Base-by-base conservation (phyloP, 2,888 invertebrate genomes). In the Yponomeuta plumbellus region DNA sequence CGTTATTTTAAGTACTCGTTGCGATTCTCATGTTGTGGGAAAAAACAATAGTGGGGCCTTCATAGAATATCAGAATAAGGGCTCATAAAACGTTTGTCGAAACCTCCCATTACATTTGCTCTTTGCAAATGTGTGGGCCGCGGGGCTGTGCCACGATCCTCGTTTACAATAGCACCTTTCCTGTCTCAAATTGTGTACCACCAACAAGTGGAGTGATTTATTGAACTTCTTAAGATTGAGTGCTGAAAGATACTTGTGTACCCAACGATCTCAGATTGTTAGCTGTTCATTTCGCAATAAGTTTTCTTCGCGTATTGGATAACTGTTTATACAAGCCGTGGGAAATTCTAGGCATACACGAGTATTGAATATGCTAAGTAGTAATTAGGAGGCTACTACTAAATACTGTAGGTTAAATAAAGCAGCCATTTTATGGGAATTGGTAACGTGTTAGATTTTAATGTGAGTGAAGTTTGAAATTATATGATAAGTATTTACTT, bases 31-130 rank as follows among this genome's bases (percentile, higher is more conserved):
- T 17, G 17, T 13, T 52, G 1, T 52, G 44, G 13, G 44, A 17
- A 52, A 17, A 52, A 17, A 52, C 44, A 17, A 52, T 17, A 17
- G 17, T 2, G 17, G 44, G 3, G 4, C 13, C 17, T 52, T 13
- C 44, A 1, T 17, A 5, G 44, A 17, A 52, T 52, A 3, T 17
- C 44, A 52, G 44, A 52, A 52, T 52, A 52, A 1, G 13, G 44
- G 13, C 17, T 44, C 3, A 11, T 17, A 75, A 76, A 80, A 76
- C 76, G 78, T 83, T 81, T 76, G 70, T 73, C 70, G 71, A 74
- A 81, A 79, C 80, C 74, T 75, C 76, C 77, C 71, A 85, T 86
- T 84, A 83, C 67, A 82, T 82, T 81, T 84, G 83, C 78, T 83
- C 76, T 85, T 85, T 84, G 68, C 73, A 65, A 71, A 73, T 71